Base-by-base conservation (phyloP, 2,888 invertebrate genomes). In the Catocala fraxini region DNA sequence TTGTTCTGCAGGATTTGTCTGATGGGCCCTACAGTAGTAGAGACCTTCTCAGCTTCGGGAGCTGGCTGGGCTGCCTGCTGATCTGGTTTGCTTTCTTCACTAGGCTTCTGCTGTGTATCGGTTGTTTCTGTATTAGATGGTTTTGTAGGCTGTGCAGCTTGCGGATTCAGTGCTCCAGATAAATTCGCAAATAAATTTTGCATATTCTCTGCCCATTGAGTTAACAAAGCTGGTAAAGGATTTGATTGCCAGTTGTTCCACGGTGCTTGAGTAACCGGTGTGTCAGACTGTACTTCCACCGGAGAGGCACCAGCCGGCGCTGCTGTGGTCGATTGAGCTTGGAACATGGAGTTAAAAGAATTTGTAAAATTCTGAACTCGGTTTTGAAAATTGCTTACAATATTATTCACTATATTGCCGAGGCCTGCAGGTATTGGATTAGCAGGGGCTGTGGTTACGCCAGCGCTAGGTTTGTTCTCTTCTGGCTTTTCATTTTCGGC, bases 1-100 rank as follows among this genome's bases (percentile, higher is more conserved):
- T 70, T 83, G 69, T 81, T 88, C 65, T 83, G 82, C 35, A 89
- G 71, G 6, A 86, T 82, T 63, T 87, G 81, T 10, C 80, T 74
- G 41, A 89, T 81, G 0, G 89, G 89, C 0, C 78, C 53, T 59
- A 70, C 7, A 54, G 73, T 39, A 60, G 70, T 65, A 4, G 67
- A 58, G 4, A 43, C 34, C 9, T 6, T 9, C 9, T 39, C 7
- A 9, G 35, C 7, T 9, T 39, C 35, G 9, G 35, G 7, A 9
- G 35, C 35, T 6, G 35, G 35, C 6, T 39, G 35, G 35, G 35
- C 35, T 9, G 5, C 56, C 25, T 13, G 25, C 25, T 25, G 25
- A 25, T 25, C 52, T 12, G 5, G 48, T 56, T 34, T 34, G 5
- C 13, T 10, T 3, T 48, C 0, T 45, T 47, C 61, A 4, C 9